A percentile compares a stretch with the other conserved stretches of the same genome.
Conservation (phyloP, 2,888 invertebrate species). For the Apodemia mormo region DNA sequence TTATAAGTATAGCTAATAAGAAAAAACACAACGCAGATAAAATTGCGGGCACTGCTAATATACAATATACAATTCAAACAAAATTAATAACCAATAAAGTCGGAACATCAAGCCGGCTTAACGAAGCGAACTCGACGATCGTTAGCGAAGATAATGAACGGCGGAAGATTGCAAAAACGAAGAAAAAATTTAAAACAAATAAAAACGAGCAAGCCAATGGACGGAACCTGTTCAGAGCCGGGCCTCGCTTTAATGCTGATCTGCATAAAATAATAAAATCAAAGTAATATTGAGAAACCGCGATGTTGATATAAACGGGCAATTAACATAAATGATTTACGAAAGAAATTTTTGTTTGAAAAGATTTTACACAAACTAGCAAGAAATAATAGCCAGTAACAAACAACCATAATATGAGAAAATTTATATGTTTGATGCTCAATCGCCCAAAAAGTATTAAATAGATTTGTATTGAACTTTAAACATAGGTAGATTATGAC, state of each 20-base stretch:
- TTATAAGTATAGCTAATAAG: no score
- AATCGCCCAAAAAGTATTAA: no score
- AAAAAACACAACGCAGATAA: background rate
- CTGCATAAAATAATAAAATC: constrained; percentile 76
- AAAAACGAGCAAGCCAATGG: constrained; percentile 65
- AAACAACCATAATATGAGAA: no score
- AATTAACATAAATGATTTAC: constrained; percentile 27
- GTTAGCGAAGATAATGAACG: constrained; percentile 73
- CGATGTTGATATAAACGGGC: constrained; percentile 9
- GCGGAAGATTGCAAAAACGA: constrained; percentile 72
- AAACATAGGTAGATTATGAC: no score
- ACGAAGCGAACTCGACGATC: constrained; percentile 69
- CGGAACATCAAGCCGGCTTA: constrained; percentile 66
- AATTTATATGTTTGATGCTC: no score
- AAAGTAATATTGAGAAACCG: constrained; percentile 49
- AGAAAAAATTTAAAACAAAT: constrained; percentile 78
- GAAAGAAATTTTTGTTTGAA: constrained; percentile 26
- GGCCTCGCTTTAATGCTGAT: constrained; percentile 44
- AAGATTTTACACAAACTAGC: background rate
- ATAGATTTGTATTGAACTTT: no score
- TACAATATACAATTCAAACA: constrained; percentile 62
- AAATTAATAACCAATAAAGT: constrained; percentile 58
- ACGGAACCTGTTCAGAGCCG: constrained; percentile 61
- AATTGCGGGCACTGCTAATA: constrained; percentile 26
- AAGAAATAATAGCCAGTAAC: background rate